Evolutionary conservation across 2,888 invertebrate species (phyloP).

Genomic region (Chaitophorus viminalis): DNA sequence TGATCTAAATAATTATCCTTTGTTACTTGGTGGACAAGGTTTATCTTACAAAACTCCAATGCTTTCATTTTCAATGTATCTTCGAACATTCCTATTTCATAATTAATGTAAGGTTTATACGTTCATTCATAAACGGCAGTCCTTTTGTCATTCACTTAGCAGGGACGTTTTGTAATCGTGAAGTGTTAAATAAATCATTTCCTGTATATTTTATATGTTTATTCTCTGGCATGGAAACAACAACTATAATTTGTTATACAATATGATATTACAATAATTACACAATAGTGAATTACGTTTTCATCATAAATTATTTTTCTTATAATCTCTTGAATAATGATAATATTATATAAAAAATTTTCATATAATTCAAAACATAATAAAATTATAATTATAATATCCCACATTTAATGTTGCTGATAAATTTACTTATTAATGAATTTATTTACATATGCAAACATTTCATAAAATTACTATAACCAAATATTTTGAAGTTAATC

Average conservation of each 20-base stretch:
- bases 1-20: conserved; percentile 31
- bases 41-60: not conserved
- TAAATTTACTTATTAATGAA: no score
- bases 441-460: no score
- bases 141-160: conserved; percentile 9
- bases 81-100: conserved; percentile 16
- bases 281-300: no score
- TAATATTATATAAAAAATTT: no score
- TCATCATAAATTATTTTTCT: no score
- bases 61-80: conserved; percentile 33
- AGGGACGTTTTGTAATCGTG: conserved; percentile 8
- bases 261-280: no score
- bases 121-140: not conserved
- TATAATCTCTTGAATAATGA: no score
- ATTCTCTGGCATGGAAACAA: not conserved
- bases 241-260: not conserved
- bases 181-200: conserved; percentile 23
- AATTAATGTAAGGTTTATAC: conserved; percentile 28
- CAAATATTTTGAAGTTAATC: no score
- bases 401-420: no score
- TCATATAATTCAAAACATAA: no score
- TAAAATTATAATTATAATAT: no score
- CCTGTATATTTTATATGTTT: not conserved
- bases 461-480: no score
- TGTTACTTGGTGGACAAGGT: not conserved